phyloP scores from a whole-genome alignment of 2,888 invertebrate genomes.

The Geotrupes spiniger region DNA sequence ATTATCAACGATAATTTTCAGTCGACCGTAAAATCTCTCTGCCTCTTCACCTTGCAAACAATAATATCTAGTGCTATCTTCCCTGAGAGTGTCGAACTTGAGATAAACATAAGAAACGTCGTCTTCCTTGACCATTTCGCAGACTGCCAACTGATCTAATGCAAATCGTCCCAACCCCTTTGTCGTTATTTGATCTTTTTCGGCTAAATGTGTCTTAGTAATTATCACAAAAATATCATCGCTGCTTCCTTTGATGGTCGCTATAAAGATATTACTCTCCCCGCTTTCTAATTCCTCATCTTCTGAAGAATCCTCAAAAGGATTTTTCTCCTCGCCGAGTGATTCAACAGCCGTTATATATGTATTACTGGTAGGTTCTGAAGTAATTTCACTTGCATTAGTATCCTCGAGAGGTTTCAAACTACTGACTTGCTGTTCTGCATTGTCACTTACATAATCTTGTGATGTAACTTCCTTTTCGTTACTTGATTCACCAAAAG shows the following conservation, averaged over 20 bases:
- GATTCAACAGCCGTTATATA: conserved; percentile 11
- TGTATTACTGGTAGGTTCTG: conserved; percentile 3
- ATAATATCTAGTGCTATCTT: conserved; percentile 41
- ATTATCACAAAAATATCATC: conserved; percentile 46
- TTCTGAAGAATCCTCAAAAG: conserved; percentile 25
- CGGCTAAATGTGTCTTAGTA: conserved; percentile 43
- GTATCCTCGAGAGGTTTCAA: neutral
- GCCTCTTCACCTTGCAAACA: conserved; percentile 53
- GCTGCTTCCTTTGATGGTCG: conserved; percentile 41
- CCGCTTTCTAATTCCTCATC: conserved; percentile 41
- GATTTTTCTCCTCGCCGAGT: conserved; percentile 18
- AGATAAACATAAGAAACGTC: conserved; percentile 50
- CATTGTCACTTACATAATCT: too few relatives aligned
- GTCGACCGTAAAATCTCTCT: conserved; percentile 42
- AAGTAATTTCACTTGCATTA: neutral
- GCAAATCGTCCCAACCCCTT: conserved; percentile 51
- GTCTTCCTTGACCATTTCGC: conserved; percentile 42
- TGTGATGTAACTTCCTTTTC: neutral
- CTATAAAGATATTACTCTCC: conserved; percentile 44
- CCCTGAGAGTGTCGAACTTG: conserved; percentile 61
- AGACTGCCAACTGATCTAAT: conserved; percentile 53
- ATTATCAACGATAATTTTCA: conserved; percentile 36
- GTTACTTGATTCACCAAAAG: conserved; percentile 3
- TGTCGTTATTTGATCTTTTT: conserved; percentile 41
- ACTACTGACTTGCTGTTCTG: neutral